These are phyloP conservation scores for Struthio camelus DNA, from an alignment of 2,113 vertebrate genomes.

Conservation along the genomic window DNA sequence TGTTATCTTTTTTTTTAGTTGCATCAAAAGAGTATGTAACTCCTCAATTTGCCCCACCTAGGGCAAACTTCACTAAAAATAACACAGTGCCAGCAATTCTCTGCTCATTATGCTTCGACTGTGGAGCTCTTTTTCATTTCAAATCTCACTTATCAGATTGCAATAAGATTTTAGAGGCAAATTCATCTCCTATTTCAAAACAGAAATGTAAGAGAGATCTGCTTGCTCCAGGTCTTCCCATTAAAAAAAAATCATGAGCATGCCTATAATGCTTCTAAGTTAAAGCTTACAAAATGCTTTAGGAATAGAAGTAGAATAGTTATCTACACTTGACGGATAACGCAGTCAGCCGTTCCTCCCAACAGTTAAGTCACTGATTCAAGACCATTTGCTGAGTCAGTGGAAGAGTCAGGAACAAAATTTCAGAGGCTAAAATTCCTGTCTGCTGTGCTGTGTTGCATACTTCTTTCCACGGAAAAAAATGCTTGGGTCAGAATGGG, in stretches of 20 bases:
- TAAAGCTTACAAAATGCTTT: not conserved
- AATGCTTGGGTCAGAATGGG: not conserved
- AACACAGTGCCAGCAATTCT: not conserved
- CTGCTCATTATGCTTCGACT: not conserved
- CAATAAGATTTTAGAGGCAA: slow-evolving; percentile 3
- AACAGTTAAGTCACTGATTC: not conserved
- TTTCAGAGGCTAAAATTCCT: not conserved
- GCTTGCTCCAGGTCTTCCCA: not conserved
- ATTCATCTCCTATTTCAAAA: not conserved
- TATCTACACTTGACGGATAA: not conserved
- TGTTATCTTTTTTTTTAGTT: not conserved
- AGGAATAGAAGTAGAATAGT: not conserved
- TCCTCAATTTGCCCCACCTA: not conserved
- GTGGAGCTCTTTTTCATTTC: not conserved
- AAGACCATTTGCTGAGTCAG: not conserved
- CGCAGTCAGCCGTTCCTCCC: not conserved
- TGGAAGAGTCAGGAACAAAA: not conserved
- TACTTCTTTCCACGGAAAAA: not conserved
- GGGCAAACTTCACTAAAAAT: not conserved
- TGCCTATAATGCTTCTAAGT: not conserved
- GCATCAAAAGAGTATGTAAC: not conserved
- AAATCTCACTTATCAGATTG: not conserved
- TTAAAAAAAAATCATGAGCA: not conserved
- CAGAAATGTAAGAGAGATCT: not conserved
- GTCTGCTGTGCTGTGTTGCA: not conserved